These are phyloP conservation scores for Acinonyx jubatus DNA, from an alignment of 2,113 vertebrate genomes.

Conservation along the genomic window DNA sequence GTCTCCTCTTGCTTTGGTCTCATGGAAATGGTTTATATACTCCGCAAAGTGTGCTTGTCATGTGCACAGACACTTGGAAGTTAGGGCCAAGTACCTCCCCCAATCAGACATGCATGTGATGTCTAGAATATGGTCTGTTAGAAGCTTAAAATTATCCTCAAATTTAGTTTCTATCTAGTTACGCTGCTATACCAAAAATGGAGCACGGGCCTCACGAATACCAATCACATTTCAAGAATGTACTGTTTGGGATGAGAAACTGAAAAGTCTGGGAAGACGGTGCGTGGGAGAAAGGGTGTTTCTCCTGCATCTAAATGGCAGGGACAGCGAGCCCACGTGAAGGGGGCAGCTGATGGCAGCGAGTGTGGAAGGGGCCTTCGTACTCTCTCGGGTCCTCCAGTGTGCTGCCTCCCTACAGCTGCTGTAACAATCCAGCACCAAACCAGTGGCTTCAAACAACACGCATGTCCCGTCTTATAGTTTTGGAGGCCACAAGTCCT, in stretches of 20 bases:
- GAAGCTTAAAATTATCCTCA: not conserved
- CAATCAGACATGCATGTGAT: not conserved
- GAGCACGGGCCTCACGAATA: not conserved
- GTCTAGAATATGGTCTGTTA: not conserved
- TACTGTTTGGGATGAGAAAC: not conserved
- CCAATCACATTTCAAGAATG: not conserved
- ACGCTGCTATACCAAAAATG: not conserved
- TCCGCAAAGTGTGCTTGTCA: not conserved
- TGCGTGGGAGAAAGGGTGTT: not conserved
- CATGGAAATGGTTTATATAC: rapidly evolving
- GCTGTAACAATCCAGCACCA: not conserved
- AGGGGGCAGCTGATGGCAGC: rapidly evolving
- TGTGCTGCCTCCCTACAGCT: not conserved
- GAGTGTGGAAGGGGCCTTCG: not conserved
- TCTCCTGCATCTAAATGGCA: not conserved
- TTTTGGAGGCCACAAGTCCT: not conserved
- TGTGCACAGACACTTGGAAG: not conserved
- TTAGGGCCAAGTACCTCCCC: not conserved
- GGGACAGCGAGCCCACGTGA: rapidly evolving
- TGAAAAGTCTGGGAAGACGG: not conserved
- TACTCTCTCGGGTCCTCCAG: rapidly evolving
- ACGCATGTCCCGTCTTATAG: rapidly evolving
- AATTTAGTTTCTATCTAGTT: not conserved
- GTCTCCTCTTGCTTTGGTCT: not conserved
- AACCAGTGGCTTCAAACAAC: not conserved